Conservation (phyloP, 2,888 invertebrate species). For the Crocallis elinguaria region DNA sequence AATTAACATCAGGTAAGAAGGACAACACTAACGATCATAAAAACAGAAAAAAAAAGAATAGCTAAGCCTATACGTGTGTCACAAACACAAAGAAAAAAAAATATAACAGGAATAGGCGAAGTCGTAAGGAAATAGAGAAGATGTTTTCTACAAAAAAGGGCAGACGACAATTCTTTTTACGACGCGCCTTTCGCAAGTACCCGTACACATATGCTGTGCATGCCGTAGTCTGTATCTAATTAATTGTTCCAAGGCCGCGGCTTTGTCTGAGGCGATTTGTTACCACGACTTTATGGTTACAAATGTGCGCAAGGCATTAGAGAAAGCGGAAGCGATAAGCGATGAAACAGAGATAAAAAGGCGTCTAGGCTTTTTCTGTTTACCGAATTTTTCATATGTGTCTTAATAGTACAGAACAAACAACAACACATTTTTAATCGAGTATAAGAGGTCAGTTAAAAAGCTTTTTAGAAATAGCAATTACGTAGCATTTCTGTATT, state of each 20-base stretch:
- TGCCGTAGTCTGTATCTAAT: conserved; percentile 71
- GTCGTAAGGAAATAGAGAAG: conserved; percentile 40
- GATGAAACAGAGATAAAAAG: no score
- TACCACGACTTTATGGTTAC: conserved; percentile 52
- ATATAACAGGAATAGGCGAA: conserved; percentile 26
- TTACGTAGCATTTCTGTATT: no score
- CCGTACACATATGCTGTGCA: conserved; percentile 52
- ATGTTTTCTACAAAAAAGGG: conserved; percentile 32
- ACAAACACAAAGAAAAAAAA: conserved; percentile 7
- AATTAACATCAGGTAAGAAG: no score
- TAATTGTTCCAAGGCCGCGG: conserved; percentile 69
- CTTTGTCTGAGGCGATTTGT: conserved; percentile 71
- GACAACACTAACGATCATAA: no score
- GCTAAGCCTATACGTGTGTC: no score
- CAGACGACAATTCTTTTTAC: conserved; percentile 31
- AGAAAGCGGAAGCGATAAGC: neutral
- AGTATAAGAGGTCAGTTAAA: no score
- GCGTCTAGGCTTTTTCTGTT: no score
- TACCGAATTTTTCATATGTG: no score
- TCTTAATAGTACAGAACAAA: no score
- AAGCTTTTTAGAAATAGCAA: no score
- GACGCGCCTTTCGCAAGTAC: conserved; percentile 40
- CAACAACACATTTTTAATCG: no score
- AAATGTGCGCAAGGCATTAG: conserved; percentile 23
- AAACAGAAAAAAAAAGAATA: no score